Percentiles rank a stretch among this genome's conserved stretches.
Evolutionary conservation across 2,113 vertebrate species (phyloP).

Genomic region (Lepisosteus oculatus): DNA sequence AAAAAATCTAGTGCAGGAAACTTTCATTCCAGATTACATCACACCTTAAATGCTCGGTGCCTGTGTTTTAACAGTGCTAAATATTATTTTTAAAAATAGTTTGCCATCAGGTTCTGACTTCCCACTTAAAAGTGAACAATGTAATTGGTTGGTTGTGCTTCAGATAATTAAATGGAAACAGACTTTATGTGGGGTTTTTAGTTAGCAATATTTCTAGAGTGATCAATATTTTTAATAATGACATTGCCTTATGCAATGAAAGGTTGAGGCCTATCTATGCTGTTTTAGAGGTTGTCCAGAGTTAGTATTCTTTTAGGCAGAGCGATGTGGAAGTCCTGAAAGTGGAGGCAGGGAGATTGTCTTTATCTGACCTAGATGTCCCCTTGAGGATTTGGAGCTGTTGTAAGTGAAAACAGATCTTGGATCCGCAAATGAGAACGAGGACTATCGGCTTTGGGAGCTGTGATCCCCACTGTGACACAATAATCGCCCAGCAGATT

Average conservation of each 20-base stretch:
- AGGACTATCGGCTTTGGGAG: constrained; percentile 51
- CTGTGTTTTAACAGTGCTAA: too few relatives aligned
- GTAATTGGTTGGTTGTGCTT: too few relatives aligned
- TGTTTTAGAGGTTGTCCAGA: neutral
- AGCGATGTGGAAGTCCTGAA: neutral
- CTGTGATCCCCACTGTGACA: constrained; percentile 60
- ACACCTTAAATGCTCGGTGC: neutral
- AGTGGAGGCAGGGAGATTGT: constrained; percentile 28
- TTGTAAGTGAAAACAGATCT: constrained; percentile 66
- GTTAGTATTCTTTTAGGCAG: neutral
- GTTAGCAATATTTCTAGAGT: too few relatives aligned
- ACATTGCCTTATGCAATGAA: too few relatives aligned
- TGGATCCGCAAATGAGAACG: constrained; percentile 70
- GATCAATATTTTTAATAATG: too few relatives aligned
- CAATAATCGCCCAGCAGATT: constrained; percentile 61
- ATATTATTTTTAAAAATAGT: too few relatives aligned
- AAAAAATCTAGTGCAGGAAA: constrained; percentile 13
- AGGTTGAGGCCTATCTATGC: too few relatives aligned
- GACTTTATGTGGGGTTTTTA: too few relatives aligned
- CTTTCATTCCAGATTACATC: constrained; percentile 15
- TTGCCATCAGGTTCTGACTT: too few relatives aligned
- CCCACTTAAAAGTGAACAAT: too few relatives aligned
- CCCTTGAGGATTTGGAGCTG: constrained; percentile 77
- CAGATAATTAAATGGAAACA: too few relatives aligned
- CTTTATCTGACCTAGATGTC: constrained; percentile 79